Base-by-base conservation (phyloP, 1,140 invertebrate genomes). In the Brachionus calyciflorus region DNA sequence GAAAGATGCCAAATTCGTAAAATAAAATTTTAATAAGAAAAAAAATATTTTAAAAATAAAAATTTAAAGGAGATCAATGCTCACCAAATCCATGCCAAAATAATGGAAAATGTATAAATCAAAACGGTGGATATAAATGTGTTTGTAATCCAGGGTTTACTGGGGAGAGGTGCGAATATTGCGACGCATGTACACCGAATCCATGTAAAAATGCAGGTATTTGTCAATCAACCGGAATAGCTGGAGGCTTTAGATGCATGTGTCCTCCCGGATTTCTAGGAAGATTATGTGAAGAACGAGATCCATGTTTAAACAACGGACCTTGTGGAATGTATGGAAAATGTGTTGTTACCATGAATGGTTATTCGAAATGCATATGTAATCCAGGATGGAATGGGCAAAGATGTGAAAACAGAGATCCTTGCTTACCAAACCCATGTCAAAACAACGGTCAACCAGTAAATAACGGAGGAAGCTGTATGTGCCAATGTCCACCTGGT, bases 201-300 rank as follows among this genome's bases (percentile, higher is more conserved):
- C 83, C 83, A 6, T 84, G 83, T 79, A 79, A 80, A 55, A 82
- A 84, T 77, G 79, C 79, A 3, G 82, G 82, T 7, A 79, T 60
- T 5, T 83, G 82, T 77, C 63, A 49, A 3, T 78, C 65, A 12
- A 80, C 80, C 0, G 79, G 80, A 10, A 69, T 76, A 44, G 44
- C 53, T 0, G 78, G 78, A 14, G 80, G 78, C 19, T 83, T 81
- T 77, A 78, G 80, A 77, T 83, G 82, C 41, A 77, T 77, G 10
- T 83, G 82, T 77, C 80, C 78, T 5, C 77, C 80, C 77, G 82
- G 82, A 80, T 81, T 78, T 78, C 57, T 53, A 1, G 73, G 73
- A 3, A 40, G 53, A 41, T 57, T 55, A 19, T 76, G 73, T 19
- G 73, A 76, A 48, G 53, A 76, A 9, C 24, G 73, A 33, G 49